Base-by-base conservation (phyloP, 2,888 invertebrate genomes). In the Arctia plantaginis region DNA sequence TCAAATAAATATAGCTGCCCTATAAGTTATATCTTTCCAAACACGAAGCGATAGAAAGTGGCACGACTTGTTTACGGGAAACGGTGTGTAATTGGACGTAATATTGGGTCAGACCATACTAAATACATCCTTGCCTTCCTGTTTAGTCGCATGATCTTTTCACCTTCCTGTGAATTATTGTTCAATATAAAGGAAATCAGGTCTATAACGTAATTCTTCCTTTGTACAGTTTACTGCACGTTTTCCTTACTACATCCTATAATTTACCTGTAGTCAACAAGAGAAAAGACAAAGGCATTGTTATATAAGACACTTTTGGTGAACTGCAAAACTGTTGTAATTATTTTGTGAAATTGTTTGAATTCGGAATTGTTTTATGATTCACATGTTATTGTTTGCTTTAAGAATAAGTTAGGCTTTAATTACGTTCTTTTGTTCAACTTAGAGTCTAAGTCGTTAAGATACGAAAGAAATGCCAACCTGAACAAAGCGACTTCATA, bases 1-100 rank as follows among this genome's bases (percentile, higher is more conserved):
- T 23, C 23, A 33, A 47, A 27, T 47, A 67, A 67, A 67, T 47
- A 47, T 33, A 67, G 30, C 76, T 66, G 73, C 67, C 66, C 71
- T 72, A 74, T 80, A 80, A 79, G 80, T 81, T 79, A 59, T n/a
- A 71, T 74, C 76, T 85, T 85, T 85, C 78, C 81, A 85, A 86
- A 82, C 84, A 78, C 85, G 80, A 71, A 77, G 81, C 79, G 84
- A 55, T 90, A 89, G 90, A 91, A 92, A 91, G 91, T 90, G 85
- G 89, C 82, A 80, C 81, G 83, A 83, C 88, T 84, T 85, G 86
- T 87, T 85, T 80, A 85, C 85, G 85, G 89, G 87, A 88, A 90
- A 86, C 85, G 83, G 82, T 83, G 66, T 79, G 79, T 87, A 86
- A 89, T 90, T 88, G 85, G 91, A 90, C 91, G 91, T 89, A 88